phyloP scores from a whole-genome alignment of 2,113 vertebrate genomes.

The Ibidorhyncha struthersii region DNA sequence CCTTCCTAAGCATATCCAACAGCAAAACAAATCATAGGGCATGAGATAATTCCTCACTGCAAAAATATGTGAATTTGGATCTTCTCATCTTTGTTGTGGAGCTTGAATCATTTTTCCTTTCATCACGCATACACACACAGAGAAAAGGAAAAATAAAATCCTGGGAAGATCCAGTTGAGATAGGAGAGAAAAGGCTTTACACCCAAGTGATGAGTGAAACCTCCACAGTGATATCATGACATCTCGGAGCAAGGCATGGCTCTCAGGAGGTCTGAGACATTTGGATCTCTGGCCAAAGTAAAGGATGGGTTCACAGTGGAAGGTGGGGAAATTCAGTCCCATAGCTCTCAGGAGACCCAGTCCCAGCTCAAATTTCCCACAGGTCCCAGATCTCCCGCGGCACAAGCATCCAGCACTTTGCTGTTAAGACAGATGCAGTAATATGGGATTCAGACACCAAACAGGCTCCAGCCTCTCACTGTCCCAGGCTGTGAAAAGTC shows the following conservation, averaged over 20 bases:
- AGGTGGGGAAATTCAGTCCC: neutral
- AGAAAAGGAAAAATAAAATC: conserved; percentile 48
- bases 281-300: neutral
- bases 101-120: conserved; percentile 65
- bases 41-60: conserved; percentile 59
- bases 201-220: conserved; percentile 40
- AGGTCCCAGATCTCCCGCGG: neutral
- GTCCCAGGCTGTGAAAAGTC: neutral
- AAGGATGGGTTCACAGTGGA: neutral
- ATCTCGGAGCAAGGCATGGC: neutral
- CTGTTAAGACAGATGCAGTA: neutral
- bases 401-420: neutral
- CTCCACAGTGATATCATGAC: neutral
- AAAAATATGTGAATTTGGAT: conserved; percentile 66
- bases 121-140: conserved; percentile 3
- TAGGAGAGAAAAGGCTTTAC: conserved; percentile 51
- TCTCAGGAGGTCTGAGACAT: neutral
- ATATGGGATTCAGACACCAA: neutral
- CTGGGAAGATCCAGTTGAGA: conserved; percentile 52
- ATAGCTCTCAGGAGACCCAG: neutral
- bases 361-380: neutral
- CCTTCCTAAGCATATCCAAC: conserved; percentile 37
- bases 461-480: neutral
- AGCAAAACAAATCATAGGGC: conserved; percentile 48
- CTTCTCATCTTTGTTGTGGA: conserved; percentile 58